Evolutionary conservation across 2,888 invertebrate species (phyloP).

Genomic region (Hetaerina titia): DNA sequence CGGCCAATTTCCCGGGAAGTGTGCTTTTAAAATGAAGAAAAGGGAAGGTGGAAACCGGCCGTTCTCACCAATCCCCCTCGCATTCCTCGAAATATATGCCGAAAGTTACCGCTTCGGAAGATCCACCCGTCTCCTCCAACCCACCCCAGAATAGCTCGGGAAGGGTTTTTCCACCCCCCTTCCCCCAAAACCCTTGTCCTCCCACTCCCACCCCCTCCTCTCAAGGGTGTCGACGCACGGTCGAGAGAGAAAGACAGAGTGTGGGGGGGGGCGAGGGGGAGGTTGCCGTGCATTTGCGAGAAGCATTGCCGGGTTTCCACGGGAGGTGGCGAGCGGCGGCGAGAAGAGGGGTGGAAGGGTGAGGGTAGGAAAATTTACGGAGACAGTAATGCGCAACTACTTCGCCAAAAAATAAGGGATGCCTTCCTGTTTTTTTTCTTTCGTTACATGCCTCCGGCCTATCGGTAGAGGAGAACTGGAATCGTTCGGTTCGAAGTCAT

Average conservation of each 20-base stretch:
- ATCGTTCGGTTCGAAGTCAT: background rate
- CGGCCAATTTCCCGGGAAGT: constrained; percentile 3
- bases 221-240: background rate
- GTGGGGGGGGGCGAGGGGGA: background rate
- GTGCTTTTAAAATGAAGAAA: constrained; percentile 5
- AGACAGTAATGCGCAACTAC: background rate
- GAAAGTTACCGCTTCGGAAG: background rate
- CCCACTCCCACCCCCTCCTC: background rate
- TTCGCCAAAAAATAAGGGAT: background rate
- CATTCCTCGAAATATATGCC: constrained; percentile 7
- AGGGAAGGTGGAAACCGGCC: constrained; percentile 5
- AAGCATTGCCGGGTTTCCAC: background rate
- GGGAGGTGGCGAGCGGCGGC: background rate
- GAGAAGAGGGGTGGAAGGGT: too few relatives aligned
- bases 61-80: background rate
- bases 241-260: background rate
- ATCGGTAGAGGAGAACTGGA: background rate
- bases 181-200: background rate
- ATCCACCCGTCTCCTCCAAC: background rate
- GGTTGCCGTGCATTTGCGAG: background rate
- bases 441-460: background rate
- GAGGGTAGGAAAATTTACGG: background rate
- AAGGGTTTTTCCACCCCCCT: background rate
- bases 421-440: background rate
- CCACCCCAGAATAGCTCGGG: background rate